A percentile compares a stretch with the other conserved stretches of the same genome.
phyloP scores from a whole-genome alignment of 2,888 invertebrate genomes.

The Thera obeliscata region DNA sequence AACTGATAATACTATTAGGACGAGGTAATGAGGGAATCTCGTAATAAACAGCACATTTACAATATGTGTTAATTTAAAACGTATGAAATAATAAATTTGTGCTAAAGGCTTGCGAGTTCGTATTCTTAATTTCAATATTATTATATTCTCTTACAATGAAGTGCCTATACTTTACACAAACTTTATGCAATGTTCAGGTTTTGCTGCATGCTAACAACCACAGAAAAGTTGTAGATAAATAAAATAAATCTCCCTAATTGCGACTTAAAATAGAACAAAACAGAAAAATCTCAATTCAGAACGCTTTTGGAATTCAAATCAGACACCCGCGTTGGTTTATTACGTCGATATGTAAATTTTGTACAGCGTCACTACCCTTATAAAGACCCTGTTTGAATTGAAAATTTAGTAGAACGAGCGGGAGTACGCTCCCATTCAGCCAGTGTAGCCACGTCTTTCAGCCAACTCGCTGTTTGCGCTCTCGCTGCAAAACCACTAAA shows the following conservation, averaged over 20 bases:
- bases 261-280: slow-evolving; percentile 38
- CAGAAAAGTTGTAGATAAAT: slow-evolving; percentile 6
- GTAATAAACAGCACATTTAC: too few species aligned
- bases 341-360: slow-evolving; percentile 84
- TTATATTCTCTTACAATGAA: too few species aligned
- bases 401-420: slow-evolving; percentile 82
- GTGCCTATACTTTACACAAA: too few species aligned
- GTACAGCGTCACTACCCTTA: slow-evolving; percentile 84
- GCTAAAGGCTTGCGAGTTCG: too few species aligned
- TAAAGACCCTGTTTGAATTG: slow-evolving; percentile 84
- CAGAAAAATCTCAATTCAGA: slow-evolving; percentile 60
- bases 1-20: too few species aligned
- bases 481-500: slow-evolving; percentile 47
- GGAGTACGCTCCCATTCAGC: slow-evolving; percentile 71
- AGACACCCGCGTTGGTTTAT: slow-evolving; percentile 78
- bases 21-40: too few species aligned
- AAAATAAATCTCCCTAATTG: slow-evolving; percentile 34
- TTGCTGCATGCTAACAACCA: not conserved
- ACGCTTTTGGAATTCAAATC: slow-evolving; percentile 76
- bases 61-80: too few species aligned
- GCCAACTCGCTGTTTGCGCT: slow-evolving; percentile 73
- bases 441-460: slow-evolving; percentile 82
- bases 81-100: too few species aligned
- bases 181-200: not conserved
- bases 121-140: too few species aligned